phyloP scores from a whole-genome alignment of 2,113 vertebrate species.

The Callipepla squamata region DNA sequence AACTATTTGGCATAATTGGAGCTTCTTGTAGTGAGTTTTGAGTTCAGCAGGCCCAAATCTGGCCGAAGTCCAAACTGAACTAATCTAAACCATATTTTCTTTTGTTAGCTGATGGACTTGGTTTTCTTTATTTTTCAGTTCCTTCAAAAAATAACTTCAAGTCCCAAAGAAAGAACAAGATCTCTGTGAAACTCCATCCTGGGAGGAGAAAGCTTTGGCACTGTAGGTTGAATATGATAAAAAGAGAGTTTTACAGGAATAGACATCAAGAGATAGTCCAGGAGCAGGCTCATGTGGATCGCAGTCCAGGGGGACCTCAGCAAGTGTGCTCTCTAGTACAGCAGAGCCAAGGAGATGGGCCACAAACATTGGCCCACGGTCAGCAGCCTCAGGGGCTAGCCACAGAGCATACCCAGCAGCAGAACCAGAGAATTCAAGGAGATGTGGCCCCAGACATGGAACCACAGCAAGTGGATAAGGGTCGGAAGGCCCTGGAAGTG shows the following conservation, averaged over 20 bases:
- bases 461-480: background rate
- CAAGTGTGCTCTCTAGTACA: background rate
- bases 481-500: background rate
- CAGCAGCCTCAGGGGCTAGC: background rate
- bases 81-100: background rate
- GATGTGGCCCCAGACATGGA: background rate
- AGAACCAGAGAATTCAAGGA: background rate
- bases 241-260: background rate
- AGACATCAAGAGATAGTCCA: background rate
- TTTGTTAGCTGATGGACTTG: background rate
- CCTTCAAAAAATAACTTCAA: background rate
- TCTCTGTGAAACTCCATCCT: background rate
- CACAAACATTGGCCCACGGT: accelerated
- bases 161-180: background rate
- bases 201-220: background rate
- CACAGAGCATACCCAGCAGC: background rate
- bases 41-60: background rate
- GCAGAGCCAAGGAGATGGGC: background rate
- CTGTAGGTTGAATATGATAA: background rate
- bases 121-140: background rate
- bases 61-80: background rate
- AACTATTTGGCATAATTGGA: background rate
- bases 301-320: background rate
- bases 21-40: background rate
- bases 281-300: background rate